Evolutionary conservation across 2,113 vertebrate genomes (phyloP), one percentile per base, ranked within the genome.

Genomic region (Hippolais icterina): DNA sequence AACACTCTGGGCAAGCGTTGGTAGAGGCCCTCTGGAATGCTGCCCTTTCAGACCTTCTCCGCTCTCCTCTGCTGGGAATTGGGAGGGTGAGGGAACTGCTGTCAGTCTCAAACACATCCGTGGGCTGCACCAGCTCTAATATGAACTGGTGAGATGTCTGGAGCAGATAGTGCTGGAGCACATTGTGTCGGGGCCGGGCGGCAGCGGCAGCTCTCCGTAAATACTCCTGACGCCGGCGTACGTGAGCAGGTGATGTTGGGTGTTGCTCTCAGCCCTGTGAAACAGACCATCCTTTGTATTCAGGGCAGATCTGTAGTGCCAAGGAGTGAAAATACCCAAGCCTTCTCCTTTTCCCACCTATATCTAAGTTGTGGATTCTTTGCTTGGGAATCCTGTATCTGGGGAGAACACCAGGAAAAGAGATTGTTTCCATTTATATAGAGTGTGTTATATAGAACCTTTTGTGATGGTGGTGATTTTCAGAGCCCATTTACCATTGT

Each of bases 101-200:
- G 12, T 19, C 53, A 52, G 56, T 39, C 84, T 75, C 24, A 68
- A 64, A 20, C 65, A n/a, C 37, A 69, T 69, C 82, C 0, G 0
- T 76, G 87, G n/a, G 59, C 76, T 89, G 80, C 5, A 4, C 50
- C 42, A 23, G 24, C 61, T 93, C 24, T 5, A 3, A 28, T 82
- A 47, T 1, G 39, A 82, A 23, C 53, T 4, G 12, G 63, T 0
- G 37, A 96, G 95, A 95, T 95, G 95, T 96, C 96, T 97, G 93
- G 89, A 66, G 94, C 83, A 97, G 96, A 93, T 95, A 96, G 65
- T 15, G 89, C 75, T 2, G 44, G 83, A 93, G 83, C 90, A 52
- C 86, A 6, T 10, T 25, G 89, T 75, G 83, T 42, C 13, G 0
- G 35, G 90, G 79, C 92, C 39, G 1, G 53, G 54, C 22, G 0